These are phyloP conservation scores for Drosophila kohkoa DNA, from an alignment of 1,140 invertebrate genomes.

Conservation along the genomic window DNA sequence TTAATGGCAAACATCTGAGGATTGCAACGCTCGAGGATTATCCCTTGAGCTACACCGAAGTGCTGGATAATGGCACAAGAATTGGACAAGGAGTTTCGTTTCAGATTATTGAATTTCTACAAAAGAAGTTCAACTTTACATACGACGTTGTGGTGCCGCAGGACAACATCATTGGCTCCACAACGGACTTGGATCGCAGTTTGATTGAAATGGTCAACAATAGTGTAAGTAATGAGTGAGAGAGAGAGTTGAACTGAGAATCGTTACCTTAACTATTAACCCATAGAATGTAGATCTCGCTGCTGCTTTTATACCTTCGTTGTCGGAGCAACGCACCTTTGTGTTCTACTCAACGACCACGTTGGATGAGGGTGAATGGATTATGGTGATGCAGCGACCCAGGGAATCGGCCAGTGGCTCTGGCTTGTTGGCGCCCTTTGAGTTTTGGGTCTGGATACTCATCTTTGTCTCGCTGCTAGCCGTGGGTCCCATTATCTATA, in stretches of 20 bases:
- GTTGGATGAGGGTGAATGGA: slow-evolving; percentile 90
- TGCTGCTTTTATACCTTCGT: slow-evolving; percentile 90
- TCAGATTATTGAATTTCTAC: slow-evolving; percentile 89
- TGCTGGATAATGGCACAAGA: slow-evolving; percentile 86
- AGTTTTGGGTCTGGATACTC: slow-evolving; percentile 90
- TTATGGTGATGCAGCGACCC: slow-evolving; percentile 92
- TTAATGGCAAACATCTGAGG: slow-evolving; percentile 72
- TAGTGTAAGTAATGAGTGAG: slow-evolving; percentile 50
- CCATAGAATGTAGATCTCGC: slow-evolving; percentile 90
- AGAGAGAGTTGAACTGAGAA: neutral
- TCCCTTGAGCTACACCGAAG: slow-evolving; percentile 86
- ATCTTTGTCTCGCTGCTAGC: slow-evolving; percentile 90
- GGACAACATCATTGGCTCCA: slow-evolving; percentile 85
- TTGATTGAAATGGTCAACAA: slow-evolving; percentile 85
- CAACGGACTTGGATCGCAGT: slow-evolving; percentile 86
- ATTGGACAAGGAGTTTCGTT: slow-evolving; percentile 90
- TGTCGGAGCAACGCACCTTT: slow-evolving; percentile 86
- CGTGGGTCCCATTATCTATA: slow-evolving; percentile 92
- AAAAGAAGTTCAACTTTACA: slow-evolving; percentile 89
- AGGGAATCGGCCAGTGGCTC: slow-evolving; percentile 92
- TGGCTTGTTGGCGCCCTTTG: slow-evolving; percentile 92
- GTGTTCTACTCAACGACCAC: slow-evolving; percentile 88
- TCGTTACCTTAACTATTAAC: neutral
- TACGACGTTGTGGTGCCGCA: slow-evolving; percentile 88
- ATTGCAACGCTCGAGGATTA: slow-evolving; percentile 86